These are phyloP conservation scores for Holotrichia oblita DNA, from an alignment of 1,140 invertebrate species.

Conservation along the genomic window DNA sequence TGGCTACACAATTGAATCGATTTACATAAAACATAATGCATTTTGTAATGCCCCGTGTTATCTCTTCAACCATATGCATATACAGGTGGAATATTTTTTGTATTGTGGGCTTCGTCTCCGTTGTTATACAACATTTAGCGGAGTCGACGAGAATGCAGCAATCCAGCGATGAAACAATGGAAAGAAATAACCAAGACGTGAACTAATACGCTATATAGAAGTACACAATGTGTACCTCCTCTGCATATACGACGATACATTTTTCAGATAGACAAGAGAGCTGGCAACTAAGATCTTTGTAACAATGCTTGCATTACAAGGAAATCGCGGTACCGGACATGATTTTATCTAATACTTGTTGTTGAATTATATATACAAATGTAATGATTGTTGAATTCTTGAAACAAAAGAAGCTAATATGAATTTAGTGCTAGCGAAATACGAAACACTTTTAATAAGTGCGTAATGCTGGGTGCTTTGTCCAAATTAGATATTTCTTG, in stretches of 20 bases:
- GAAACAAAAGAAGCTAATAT: conserved; percentile 1
- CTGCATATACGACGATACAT: conserved; percentile 16
- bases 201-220: conserved; percentile 31
- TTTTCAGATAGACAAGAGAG: conserved; percentile 29
- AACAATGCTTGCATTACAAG: conserved; percentile 35
- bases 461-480: too few relatives aligned
- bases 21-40: conserved; percentile 37
- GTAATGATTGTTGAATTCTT: conserved; percentile 24
- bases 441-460: not conserved
- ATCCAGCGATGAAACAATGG: conserved; percentile 23
- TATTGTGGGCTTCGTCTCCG: not conserved
- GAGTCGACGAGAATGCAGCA: not conserved
- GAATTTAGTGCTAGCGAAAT: not conserved
- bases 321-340: conserved; percentile 34
- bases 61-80: conserved; percentile 24
- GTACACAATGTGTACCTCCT: not conserved
- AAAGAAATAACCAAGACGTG: conserved; percentile 31
- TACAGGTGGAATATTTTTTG: conserved; percentile 28
- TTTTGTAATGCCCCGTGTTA: conserved; percentile 32
- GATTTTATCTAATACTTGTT: conserved; percentile 14
- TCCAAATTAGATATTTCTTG: too few relatives aligned
- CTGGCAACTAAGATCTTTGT: conserved; percentile 30
- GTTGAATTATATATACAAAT: conserved; percentile 4
- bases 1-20: conserved; percentile 26
- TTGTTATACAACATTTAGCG: not conserved